A percentile compares a stretch with the other conserved stretches of the same genome.
Evolutionary conservation across 1,140 invertebrate species (phyloP).

Genomic region (Drosophila lacteicornis): DNA sequence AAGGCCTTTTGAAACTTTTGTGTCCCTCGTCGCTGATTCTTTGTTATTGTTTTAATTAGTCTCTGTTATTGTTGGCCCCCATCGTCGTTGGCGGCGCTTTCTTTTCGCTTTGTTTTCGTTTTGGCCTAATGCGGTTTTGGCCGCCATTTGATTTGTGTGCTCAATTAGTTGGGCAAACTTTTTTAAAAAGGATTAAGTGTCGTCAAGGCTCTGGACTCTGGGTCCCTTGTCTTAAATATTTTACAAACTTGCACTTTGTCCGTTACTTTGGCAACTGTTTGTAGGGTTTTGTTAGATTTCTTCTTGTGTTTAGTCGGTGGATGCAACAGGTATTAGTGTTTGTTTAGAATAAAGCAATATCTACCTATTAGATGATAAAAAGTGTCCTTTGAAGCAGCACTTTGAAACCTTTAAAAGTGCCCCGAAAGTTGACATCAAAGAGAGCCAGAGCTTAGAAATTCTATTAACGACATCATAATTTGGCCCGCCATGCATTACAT

Average conservation of each 20-base stretch:
- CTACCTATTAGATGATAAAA: no score
- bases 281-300: background rate
- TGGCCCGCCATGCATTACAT: slow-evolving; percentile 21
- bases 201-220: background rate
- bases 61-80: slow-evolving; percentile 25
- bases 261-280: background rate
- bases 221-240: slow-evolving; percentile 21
- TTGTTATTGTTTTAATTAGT: slow-evolving; percentile 41
- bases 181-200: slow-evolving; percentile 53
- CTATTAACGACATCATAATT: slow-evolving; percentile 43
- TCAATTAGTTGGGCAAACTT: slow-evolving; percentile 48
- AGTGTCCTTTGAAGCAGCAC: no score
- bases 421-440: background rate
- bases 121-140: slow-evolving; percentile 38
- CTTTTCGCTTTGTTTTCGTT: slow-evolving; percentile 23
- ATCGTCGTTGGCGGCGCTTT: slow-evolving; percentile 5
- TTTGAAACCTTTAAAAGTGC: no score
- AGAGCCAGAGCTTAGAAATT: slow-evolving; percentile 17
- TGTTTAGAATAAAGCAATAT: slow-evolving; percentile 8
- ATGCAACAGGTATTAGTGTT: slow-evolving; percentile 27
- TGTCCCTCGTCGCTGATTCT: slow-evolving; percentile 18
- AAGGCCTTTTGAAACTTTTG: slow-evolving; percentile 6
- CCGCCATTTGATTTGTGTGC: slow-evolving; percentile 49
- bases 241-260: slow-evolving; percentile 11
- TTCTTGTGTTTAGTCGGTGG: background rate